Conservation (phyloP, 2,113 vertebrate genomes). For the Tauraco erythrolophus region DNA sequence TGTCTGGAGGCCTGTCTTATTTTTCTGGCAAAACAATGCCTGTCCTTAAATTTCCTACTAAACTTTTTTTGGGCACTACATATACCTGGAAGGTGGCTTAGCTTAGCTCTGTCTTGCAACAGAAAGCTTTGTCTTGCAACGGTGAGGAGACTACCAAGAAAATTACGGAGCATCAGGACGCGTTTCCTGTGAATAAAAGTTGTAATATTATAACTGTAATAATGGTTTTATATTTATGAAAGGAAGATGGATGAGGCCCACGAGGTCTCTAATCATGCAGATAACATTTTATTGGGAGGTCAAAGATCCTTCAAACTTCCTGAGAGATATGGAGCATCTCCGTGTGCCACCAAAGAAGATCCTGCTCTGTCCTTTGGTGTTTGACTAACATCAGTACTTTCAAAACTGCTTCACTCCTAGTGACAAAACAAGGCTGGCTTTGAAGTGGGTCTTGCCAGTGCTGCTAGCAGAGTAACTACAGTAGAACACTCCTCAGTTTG, state of each 20-base stretch:
- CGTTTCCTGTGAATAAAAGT: not conserved
- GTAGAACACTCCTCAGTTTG: not conserved
- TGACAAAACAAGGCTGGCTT: not conserved
- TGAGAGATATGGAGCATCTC: not conserved
- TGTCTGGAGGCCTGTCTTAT: not conserved
- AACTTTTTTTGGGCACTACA: not conserved
- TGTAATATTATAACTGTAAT: not conserved
- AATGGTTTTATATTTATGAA: not conserved
- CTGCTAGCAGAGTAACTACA: not conserved
- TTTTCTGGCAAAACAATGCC: not conserved
- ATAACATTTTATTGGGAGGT: not conserved
- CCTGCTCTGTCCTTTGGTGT: not conserved
- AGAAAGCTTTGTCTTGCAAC: not conserved
- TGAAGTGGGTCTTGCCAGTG: not conserved
- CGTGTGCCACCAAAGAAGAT: not conserved
- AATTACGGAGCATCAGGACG: not conserved
- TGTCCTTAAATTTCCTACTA: not conserved
- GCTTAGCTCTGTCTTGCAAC: not conserved
- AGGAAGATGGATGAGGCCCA: not conserved
- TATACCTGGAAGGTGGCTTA: not conserved
- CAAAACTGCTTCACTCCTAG: not conserved
- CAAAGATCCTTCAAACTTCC: not conserved
- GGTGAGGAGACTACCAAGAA: not conserved
- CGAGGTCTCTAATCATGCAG: not conserved
- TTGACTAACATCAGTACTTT: not conserved